Evolutionary conservation across 2,888 invertebrate genomes (phyloP).

Genomic region (Rotaria magnacalcarata): DNA sequence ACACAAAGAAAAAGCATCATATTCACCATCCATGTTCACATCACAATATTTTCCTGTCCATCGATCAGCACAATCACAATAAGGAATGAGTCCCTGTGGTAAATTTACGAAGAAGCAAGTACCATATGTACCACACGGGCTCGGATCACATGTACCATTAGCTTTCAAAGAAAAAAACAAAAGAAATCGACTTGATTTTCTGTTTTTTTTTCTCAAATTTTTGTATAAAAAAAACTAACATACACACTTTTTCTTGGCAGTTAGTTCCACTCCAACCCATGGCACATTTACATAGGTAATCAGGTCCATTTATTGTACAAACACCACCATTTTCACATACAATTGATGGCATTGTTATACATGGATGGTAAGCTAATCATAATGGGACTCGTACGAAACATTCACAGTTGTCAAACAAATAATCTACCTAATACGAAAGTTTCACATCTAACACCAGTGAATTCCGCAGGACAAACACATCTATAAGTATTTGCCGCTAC

Average conservation of each 20-base stretch:
- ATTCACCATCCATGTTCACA: neutral
- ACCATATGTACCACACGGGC: neutral
- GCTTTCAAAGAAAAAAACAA: no score
- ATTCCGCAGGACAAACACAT: neutral
- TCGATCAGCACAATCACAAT: neutral
- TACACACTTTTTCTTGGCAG: neutral
- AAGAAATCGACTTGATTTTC: neutral
- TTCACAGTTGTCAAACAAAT: neutral
- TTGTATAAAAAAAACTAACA: neutral
- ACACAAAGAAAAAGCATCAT: neutral
- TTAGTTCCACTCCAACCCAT: neutral
- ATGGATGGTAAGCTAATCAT: neutral
- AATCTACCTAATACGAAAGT: neutral
- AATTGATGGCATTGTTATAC: neutral
- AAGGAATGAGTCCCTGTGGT: neutral
- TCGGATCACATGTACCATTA: neutral
- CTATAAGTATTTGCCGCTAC: neutral
- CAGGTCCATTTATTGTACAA: neutral
- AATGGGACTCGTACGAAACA: neutral
- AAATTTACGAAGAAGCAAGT: neutral
- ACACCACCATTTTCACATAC: neutral
- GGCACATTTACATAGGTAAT: neutral
- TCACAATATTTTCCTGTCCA: conserved; percentile 16
- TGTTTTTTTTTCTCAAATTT: neutral
- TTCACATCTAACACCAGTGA: neutral